Percentiles rank a stretch among this genome's conserved stretches.
These are phyloP conservation scores for Herpailurus yagouaroundi DNA, from an alignment of 2,113 vertebrate species.

Conservation along the genomic window DNA sequence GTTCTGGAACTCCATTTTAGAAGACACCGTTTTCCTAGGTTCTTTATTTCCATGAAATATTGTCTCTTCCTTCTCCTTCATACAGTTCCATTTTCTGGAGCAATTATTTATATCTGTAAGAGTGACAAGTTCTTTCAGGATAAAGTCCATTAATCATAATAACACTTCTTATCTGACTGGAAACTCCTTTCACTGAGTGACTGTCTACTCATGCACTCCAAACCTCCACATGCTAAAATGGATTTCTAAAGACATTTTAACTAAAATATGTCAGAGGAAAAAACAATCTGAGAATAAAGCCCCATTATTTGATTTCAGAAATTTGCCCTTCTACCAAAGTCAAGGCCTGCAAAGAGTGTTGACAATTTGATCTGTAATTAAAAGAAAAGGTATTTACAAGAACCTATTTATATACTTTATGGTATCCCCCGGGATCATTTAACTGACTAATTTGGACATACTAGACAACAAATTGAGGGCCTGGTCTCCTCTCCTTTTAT, in stretches of 20 bases:
- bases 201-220: constrained; percentile 1
- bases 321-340: constrained; percentile 77
- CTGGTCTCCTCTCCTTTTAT: constrained; percentile 83
- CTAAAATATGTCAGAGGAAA: not conserved
- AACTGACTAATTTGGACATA: constrained; percentile 85
- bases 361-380: constrained; percentile 87
- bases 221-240: constrained; percentile 4
- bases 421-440: constrained; percentile 86
- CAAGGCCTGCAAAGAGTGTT: constrained; percentile 77
- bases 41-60: constrained; percentile 56
- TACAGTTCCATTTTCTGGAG: constrained; percentile 3
- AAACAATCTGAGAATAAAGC: not conserved
- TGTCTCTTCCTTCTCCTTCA: constrained; percentile 2
- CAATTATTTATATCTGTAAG: constrained; percentile 30
- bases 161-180: constrained; percentile 45
- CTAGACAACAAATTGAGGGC: constrained; percentile 86
- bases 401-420: constrained; percentile 84
- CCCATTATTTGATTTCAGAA: constrained; percentile 3
- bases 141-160: constrained; percentile 62
- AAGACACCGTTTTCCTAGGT: not conserved
- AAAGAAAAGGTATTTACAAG: constrained; percentile 87
- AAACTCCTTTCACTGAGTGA: constrained; percentile 42
- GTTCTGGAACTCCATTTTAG: constrained; percentile 7
- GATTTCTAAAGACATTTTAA: constrained; percentile 46
- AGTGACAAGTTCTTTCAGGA: constrained; percentile 36